phyloP scores from a whole-genome alignment of 1,140 invertebrate species.

The Trichonephila inaurata region DNA sequence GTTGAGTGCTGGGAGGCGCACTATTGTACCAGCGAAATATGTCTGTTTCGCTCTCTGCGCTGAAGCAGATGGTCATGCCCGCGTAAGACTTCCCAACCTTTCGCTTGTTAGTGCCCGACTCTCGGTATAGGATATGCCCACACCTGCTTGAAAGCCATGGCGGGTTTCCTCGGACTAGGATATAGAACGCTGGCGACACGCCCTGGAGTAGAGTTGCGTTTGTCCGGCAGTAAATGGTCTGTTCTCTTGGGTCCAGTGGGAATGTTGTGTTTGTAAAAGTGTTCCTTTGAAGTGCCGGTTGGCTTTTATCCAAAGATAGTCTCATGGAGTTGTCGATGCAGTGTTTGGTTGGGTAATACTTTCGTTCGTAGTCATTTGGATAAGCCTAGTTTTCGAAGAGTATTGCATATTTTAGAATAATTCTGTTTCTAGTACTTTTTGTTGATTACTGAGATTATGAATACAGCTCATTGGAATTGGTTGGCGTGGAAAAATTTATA shows the following conservation, averaged over 20 bases:
- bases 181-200: background rate
- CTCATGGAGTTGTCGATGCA: too few species aligned
- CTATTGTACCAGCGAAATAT: constrained; percentile 6
- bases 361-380: background rate
- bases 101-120: constrained; percentile 8
- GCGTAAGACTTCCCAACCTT: constrained; percentile 16
- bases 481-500: too few species aligned
- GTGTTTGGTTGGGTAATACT: background rate
- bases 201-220: background rate
- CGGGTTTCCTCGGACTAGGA: constrained; percentile 14
- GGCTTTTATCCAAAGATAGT: too few species aligned
- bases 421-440: too few species aligned
- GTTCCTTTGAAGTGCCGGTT: too few species aligned
- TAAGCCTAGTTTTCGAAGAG: background rate
- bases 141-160: background rate
- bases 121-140: constrained; percentile 34
- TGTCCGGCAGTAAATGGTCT: background rate
- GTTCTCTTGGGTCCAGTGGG: background rate
- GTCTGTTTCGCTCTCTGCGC: background rate
- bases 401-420: background rate
- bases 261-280: background rate
- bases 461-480: too few species aligned
- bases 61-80: background rate
- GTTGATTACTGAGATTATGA: too few species aligned
- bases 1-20: constrained; percentile 1